Evolutionary conservation across 2,888 invertebrate species (phyloP).

Genomic region (Cephus nigrinus): DNA sequence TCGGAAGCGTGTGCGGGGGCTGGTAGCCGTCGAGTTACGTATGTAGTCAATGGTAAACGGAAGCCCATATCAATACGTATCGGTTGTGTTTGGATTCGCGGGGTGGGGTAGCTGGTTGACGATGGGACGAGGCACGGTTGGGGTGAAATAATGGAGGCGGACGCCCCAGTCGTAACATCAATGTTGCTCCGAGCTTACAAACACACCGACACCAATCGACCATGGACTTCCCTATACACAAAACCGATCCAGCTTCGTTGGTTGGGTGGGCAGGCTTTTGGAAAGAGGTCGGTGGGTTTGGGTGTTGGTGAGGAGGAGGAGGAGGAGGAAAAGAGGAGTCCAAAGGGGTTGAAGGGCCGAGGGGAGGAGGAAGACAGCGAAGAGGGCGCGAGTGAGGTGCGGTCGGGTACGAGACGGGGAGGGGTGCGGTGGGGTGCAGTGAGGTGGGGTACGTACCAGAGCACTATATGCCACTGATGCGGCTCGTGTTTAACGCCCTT

Average conservation of each 20-base stretch:
- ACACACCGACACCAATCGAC: constrained; percentile 51
- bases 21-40: constrained; percentile 49
- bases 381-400: constrained; percentile 1
- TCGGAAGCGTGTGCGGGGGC: constrained; percentile 50
- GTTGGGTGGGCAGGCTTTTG: constrained; percentile 15
- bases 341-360: background rate
- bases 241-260: constrained; percentile 45
- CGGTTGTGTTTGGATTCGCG: constrained; percentile 41
- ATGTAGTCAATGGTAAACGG: constrained; percentile 59
- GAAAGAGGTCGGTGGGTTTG: constrained; percentile 13
- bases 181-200: constrained; percentile 49
- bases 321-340: constrained; percentile 18
- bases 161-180: constrained; percentile 52
- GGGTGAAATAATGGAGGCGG: constrained; percentile 52
- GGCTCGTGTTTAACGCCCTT: constrained; percentile 52
- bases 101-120: background rate
- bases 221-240: constrained; percentile 43
- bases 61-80: constrained; percentile 62
- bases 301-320: constrained; percentile 14
- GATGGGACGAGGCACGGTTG: constrained; percentile 14
- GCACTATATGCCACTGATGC: constrained; percentile 42
- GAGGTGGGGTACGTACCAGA: constrained; percentile 6
- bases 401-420: background rate
- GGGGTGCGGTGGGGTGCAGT: background rate
- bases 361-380: background rate